These are phyloP conservation scores for Drosophila athabasca DNA, from an alignment of 1,140 invertebrate species.

Conservation along the genomic window DNA sequence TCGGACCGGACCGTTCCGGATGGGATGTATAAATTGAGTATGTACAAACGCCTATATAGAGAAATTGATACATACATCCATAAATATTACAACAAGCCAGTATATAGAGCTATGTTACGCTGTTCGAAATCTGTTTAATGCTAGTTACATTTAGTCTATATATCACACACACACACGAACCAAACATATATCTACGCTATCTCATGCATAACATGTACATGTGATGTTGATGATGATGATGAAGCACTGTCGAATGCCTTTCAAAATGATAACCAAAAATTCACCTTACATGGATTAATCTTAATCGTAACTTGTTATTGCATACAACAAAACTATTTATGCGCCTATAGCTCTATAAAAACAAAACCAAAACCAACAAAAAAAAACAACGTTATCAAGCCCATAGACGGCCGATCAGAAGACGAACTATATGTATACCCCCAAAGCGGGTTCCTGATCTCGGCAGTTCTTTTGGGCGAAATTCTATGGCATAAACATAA, in stretches of 20 bases:
- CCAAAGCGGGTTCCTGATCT: not conserved
- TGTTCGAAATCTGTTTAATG: conserved; percentile 63
- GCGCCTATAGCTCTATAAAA: conserved; percentile 56
- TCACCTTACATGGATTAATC: conserved; percentile 38
- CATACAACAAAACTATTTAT: conserved; percentile 59
- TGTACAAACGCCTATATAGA: conserved; percentile 44
- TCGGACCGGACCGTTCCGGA: not conserved
- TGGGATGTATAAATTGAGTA: conserved; percentile 46
- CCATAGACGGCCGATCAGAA: conserved; percentile 8
- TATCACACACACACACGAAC: conserved; percentile 31
- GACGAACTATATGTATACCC: not conserved
- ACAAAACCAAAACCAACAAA: conserved; percentile 29
- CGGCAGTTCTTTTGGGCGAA: conserved; percentile 10
- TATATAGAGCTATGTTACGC: conserved; percentile 56
- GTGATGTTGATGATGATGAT: conserved; percentile 16
- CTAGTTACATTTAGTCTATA: conserved; percentile 53
- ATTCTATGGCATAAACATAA: conserved; percentile 45
- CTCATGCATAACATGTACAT: conserved; percentile 26
- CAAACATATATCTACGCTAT: conserved; percentile 45
- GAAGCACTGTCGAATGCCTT: conserved; percentile 73
- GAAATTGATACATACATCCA: conserved; percentile 1
- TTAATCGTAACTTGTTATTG: conserved; percentile 74
- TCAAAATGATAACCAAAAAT: conserved; percentile 63
- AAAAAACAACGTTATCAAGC: conserved; percentile 27
- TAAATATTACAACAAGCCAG: conserved; percentile 23